Conservation (phyloP, 2,888 invertebrate genomes). For the Eupeodes latifasciatus region DNA sequence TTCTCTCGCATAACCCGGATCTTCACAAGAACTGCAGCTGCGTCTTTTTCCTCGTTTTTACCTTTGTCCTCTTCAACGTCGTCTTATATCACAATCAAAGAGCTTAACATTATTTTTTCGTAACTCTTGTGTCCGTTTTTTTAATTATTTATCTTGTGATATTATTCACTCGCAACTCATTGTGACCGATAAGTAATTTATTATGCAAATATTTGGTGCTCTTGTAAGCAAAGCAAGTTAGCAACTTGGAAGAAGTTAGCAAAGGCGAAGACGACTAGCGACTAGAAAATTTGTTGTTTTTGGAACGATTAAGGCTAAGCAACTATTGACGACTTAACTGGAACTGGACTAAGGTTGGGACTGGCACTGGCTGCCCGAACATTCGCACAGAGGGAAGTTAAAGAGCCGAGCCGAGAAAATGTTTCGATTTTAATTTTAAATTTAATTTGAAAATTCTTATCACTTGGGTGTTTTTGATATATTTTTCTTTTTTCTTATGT, state of each 20-base stretch:
- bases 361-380: neutral
- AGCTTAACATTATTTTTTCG: slow-evolving; percentile 39
- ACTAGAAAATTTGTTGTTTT: too few relatives aligned
- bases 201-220: slow-evolving; percentile 73
- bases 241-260: neutral
- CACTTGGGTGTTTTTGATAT: neutral
- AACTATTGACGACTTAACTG: too few relatives aligned
- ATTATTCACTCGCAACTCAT: slow-evolving; percentile 54
- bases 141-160: slow-evolving; percentile 56
- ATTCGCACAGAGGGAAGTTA: too few relatives aligned
- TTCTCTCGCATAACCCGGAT: slow-evolving; percentile 42
- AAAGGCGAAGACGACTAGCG: neutral
- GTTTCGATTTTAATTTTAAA: neutral
- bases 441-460: slow-evolving; percentile 13
- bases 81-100: slow-evolving; percentile 56
- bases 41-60: neutral
- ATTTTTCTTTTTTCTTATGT: slow-evolving; percentile 1
- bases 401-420: neutral
- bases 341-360: neutral
- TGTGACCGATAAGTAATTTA: slow-evolving; percentile 67
- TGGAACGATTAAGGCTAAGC: too few relatives aligned
- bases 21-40: slow-evolving; percentile 25
- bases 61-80: neutral
- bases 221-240: slow-evolving; percentile 36
- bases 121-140: slow-evolving; percentile 21